These are phyloP conservation scores for Eurytoma adleriae DNA, from an alignment of 2,888 invertebrate genomes.

Conservation along the genomic window DNA sequence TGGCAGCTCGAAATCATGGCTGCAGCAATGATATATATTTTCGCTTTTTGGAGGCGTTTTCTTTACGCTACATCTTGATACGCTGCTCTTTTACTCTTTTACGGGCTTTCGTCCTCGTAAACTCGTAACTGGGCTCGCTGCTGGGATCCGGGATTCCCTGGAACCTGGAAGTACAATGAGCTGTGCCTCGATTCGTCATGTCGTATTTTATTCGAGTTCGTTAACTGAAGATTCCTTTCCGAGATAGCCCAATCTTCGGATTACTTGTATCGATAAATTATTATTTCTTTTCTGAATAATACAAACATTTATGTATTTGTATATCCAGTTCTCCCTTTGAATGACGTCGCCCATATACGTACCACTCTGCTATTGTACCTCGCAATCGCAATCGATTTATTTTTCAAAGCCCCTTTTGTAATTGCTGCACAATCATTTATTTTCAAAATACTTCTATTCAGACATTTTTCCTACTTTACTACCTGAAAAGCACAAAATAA, in stretches of 20 bases:
- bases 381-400: slow-evolving; percentile 26
- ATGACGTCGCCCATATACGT: slow-evolving; percentile 23
- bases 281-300: slow-evolving; percentile 30
- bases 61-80: slow-evolving; percentile 33
- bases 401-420: slow-evolving; percentile 16
- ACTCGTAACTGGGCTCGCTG: too few species aligned
- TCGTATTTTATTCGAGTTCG: slow-evolving; percentile 40
- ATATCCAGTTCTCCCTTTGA: slow-evolving; percentile 6
- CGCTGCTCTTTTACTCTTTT: slow-evolving; percentile 12
- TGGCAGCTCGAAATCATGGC: background rate
- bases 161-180: slow-evolving; percentile 33
- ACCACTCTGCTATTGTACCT: slow-evolving; percentile 1
- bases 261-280: slow-evolving; percentile 34
- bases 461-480: background rate
- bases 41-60: slow-evolving; percentile 43
- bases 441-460: slow-evolving; percentile 17
- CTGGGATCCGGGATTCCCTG: slow-evolving; percentile 1
- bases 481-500: background rate
- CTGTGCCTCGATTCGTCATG: slow-evolving; percentile 30
- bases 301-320: slow-evolving; percentile 30
- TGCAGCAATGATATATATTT: slow-evolving; percentile 16
- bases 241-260: slow-evolving; percentile 27
- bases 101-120: slow-evolving; percentile 35
- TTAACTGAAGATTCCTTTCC: slow-evolving; percentile 18
- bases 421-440: slow-evolving; percentile 21